Evolutionary conservation across 2,797 vertebrate genomes (phyloP).

Genomic region (Argyrosomus regius): DNA sequence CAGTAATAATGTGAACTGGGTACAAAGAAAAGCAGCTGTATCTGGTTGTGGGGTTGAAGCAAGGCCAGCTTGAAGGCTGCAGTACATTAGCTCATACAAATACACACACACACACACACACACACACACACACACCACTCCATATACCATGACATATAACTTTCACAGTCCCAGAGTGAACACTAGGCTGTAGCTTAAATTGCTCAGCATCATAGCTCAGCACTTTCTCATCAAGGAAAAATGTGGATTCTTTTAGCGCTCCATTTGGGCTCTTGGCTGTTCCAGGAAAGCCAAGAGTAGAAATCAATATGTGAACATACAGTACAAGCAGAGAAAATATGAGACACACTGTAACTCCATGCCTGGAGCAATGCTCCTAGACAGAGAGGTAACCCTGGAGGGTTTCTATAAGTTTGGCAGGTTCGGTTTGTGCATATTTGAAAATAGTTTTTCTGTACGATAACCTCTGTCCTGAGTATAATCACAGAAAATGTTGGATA

Average conservation of each 20-base stretch:
- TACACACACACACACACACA: background rate
- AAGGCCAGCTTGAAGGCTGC: slow-evolving; percentile 13
- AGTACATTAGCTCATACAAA: slow-evolving; percentile 17
- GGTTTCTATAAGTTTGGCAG: background rate
- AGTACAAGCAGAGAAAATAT: slow-evolving; percentile 32
- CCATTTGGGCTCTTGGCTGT: slow-evolving; percentile 18
- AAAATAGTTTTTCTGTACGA: background rate
- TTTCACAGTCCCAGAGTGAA: slow-evolving; percentile 13
- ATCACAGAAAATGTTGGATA: background rate
- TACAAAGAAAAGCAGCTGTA: background rate
- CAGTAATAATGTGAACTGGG: background rate
- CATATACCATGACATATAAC: background rate
- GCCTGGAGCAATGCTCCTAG: slow-evolving; percentile 17
- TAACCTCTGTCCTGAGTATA: slow-evolving; percentile 12
- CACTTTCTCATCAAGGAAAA: slow-evolving; percentile 28
- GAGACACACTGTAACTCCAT: slow-evolving; percentile 16
- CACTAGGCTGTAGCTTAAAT: slow-evolving; percentile 12
- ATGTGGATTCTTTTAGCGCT: slow-evolving; percentile 26
- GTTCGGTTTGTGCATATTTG: slow-evolving; percentile 14
- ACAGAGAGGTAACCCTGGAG: background rate
- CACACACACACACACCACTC: background rate
- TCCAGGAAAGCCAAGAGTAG: slow-evolving; percentile 34
- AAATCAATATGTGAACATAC: slow-evolving; percentile 51
- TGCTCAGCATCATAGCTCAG: slow-evolving; percentile 13
- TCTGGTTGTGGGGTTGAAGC: background rate